phyloP scores from a whole-genome alignment of 2,888 invertebrate genomes.

The Sesia apiformis region DNA sequence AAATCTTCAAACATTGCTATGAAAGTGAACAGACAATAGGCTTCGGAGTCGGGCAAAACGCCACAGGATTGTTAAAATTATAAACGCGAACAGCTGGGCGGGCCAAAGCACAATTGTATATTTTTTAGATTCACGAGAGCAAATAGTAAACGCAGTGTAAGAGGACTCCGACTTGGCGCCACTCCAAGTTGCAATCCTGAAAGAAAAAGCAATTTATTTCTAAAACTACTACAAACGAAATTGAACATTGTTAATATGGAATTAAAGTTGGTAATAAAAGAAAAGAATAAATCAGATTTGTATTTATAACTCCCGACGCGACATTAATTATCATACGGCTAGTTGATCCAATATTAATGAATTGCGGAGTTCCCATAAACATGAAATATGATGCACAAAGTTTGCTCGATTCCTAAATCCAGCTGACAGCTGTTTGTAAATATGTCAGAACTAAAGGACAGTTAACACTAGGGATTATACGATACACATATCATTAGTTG shows the following conservation, averaged over 20 bases:
- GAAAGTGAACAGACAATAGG: too few species aligned
- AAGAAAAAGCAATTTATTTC: neutral
- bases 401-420: neutral
- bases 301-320: neutral
- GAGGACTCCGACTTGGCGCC: neutral
- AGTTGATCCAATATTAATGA: conserved; percentile 19
- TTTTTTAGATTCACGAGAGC: too few species aligned
- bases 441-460: neutral
- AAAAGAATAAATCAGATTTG: neutral
- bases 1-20: too few species aligned
- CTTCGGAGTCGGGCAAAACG: too few species aligned
- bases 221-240: neutral
- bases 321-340: conserved; percentile 3
- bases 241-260: too few species aligned
- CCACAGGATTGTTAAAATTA: too few species aligned
- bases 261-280: too few species aligned
- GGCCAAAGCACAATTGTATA: too few species aligned
- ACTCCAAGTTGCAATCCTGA: neutral
- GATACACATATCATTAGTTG: too few species aligned
- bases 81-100: too few species aligned
- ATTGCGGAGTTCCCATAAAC: conserved; percentile 3
- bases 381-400: neutral
- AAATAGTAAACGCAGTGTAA: neutral
- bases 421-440: neutral
- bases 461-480: too few species aligned